phyloP scores from a whole-genome alignment of 2,797 vertebrate genomes.

The Gallinago stenura region DNA sequence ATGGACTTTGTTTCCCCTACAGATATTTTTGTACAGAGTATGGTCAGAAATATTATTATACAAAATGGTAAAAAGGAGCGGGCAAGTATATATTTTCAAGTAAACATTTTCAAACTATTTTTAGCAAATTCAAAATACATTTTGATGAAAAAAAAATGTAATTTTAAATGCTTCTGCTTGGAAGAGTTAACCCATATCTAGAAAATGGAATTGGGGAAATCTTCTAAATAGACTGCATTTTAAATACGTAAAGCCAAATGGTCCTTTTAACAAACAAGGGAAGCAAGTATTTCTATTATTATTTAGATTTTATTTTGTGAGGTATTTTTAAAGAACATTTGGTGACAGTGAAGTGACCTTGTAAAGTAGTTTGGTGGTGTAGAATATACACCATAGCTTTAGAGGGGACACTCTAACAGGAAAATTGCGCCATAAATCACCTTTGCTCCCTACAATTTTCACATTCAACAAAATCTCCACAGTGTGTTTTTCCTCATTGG shows the following conservation, averaged over 20 bases:
- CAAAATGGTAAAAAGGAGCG: background rate
- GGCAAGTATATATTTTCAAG: background rate
- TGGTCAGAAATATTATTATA: background rate
- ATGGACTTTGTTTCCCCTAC: background rate
- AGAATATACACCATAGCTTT: background rate
- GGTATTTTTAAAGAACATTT: background rate
- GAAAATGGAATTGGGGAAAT: background rate
- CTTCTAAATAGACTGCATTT: background rate
- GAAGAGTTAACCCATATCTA: background rate
- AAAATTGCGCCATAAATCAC: background rate
- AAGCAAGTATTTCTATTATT: background rate
- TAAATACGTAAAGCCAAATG: background rate
- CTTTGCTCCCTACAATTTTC: background rate
- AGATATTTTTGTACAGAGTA: background rate
- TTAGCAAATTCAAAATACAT: background rate
- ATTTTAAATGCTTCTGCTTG: background rate
- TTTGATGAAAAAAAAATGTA: accelerated
- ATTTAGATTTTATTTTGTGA: background rate
- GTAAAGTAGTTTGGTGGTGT: background rate
- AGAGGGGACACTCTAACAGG: background rate
- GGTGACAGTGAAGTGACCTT: background rate
- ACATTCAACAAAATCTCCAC: background rate
- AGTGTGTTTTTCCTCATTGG: background rate
- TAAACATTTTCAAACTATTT: background rate
- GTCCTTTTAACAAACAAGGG: background rate